Evolutionary conservation across 2,797 vertebrate genomes (phyloP).

Genomic region (Platyrinchus mystaceus): DNA sequence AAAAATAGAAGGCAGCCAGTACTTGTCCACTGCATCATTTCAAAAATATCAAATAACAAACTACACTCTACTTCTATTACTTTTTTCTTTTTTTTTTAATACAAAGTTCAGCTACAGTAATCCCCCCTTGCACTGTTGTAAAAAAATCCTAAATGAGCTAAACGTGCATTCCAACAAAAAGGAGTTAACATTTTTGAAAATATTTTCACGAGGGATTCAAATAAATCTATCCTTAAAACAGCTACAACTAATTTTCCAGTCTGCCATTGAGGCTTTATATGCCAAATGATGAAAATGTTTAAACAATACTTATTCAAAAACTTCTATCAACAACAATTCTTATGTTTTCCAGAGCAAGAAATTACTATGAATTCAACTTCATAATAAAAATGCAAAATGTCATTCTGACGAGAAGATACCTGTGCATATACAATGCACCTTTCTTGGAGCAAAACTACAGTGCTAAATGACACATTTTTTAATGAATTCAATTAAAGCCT

Average conservation of each 20-base stretch:
- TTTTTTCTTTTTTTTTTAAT: background rate
- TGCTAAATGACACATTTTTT: background rate
- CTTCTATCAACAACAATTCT: background rate
- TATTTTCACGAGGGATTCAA: background rate
- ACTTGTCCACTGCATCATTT: background rate
- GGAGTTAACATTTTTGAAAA: background rate
- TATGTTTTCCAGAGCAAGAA: background rate
- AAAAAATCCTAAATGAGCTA: background rate
- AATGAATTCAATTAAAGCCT: background rate
- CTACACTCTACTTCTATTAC: background rate
- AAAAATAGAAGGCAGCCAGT: background rate
- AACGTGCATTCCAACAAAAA: background rate
- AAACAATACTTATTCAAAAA: background rate
- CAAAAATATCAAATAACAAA: background rate
- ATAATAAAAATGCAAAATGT: background rate
- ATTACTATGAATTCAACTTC: background rate
- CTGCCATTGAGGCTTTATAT: background rate
- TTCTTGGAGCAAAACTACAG: background rate
- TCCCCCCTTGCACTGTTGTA: background rate
- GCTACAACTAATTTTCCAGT: background rate
- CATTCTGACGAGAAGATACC: background rate
- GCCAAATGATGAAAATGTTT: background rate
- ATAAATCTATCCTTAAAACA: background rate
- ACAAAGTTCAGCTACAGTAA: background rate
- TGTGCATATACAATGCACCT: background rate